Base-by-base conservation (phyloP, 2,888 invertebrate species). In the Papilio demoleus region DNA sequence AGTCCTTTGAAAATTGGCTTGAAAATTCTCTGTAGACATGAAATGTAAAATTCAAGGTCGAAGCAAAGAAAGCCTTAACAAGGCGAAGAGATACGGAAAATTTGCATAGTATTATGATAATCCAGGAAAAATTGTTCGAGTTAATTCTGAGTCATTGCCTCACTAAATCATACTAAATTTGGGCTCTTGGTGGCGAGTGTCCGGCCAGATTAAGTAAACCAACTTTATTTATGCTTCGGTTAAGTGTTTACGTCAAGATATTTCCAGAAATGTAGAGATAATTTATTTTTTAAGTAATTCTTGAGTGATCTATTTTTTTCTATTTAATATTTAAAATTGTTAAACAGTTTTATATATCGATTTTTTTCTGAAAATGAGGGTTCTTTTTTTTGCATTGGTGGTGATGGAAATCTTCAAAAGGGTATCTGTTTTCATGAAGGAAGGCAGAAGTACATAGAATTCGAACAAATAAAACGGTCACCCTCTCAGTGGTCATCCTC, bases 131-230 rank as follows among this genome's bases (percentile, higher is more conserved):
- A 73, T 70, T 65, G 63, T 64, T 22, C 34, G 42, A 70, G 65
- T 68, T 72, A 74, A 74, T 73, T 67, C 74, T 69, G 70, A 73
- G 61, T 72, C 73, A 74, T 74, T 73, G 73, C 71, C 24, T 19
- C 68, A 70, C 70, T 74, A 72, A 73, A 74, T 74, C 74, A 74
- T 69, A 56, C 61, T 53, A 65, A n/a, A 61, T 65, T 68, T 36
- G n/a, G 63, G 58, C 56, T 11, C 53, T 53, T 22, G 22, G 34
- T 6, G 19, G 19, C 36, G 68, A 56, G 58, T 68, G 68, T 63
- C 68, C 68, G 45, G 3, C 27, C 31, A 68, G 63, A 68, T 68
- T 68, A 67, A 45, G 58, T 6, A 19, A 63, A 24, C 22, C 36
- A 45, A 56, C 63, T 58, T 68, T 67, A 68, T 68, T 68, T 68